Evolutionary conservation across 2,888 invertebrate genomes (phyloP).

Genomic region (Alloscopus bannaensis): DNA sequence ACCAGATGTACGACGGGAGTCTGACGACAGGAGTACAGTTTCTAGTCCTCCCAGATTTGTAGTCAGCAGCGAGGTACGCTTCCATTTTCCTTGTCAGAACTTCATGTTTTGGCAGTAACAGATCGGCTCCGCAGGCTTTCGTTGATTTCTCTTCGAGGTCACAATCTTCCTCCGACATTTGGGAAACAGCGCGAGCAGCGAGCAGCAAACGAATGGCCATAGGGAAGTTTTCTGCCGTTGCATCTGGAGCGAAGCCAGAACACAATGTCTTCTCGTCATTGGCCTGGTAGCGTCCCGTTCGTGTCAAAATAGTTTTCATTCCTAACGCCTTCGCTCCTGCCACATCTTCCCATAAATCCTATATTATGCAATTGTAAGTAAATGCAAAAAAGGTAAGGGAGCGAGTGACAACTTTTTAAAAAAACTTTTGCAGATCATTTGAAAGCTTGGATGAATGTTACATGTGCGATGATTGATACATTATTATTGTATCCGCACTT

Average conservation of each 20-base stretch:
- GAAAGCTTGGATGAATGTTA: too few species aligned
- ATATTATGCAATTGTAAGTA: too few species aligned
- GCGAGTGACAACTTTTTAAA: neutral
- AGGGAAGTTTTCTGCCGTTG: constrained; percentile 49
- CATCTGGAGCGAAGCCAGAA: constrained; percentile 44
- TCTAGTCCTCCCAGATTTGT: constrained; percentile 18
- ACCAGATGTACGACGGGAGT: constrained; percentile 52
- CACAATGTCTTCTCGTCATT: constrained; percentile 47
- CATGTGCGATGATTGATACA: neutral
- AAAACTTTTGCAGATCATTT: too few species aligned
- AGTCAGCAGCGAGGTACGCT: constrained; percentile 35
- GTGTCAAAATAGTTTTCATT: constrained; percentile 53
- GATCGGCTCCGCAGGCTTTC: constrained; percentile 27
- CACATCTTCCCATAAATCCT: constrained; percentile 54
- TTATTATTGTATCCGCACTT: too few species aligned
- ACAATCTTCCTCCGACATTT: constrained; percentile 50
- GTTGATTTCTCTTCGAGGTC: constrained; percentile 34
- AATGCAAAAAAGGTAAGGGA: too few species aligned
- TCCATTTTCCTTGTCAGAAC: constrained; percentile 40
- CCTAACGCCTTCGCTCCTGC: constrained; percentile 36
- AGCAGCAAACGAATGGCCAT: constrained; percentile 44
- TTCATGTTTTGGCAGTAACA: constrained; percentile 7
- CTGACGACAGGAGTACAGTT: constrained; percentile 7
- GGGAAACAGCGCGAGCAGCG: constrained; percentile 33
- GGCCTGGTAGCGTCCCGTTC: constrained; percentile 46